These are phyloP conservation scores for Ophion obscuratus DNA, from an alignment of 2,888 invertebrate species.

Conservation along the genomic window DNA sequence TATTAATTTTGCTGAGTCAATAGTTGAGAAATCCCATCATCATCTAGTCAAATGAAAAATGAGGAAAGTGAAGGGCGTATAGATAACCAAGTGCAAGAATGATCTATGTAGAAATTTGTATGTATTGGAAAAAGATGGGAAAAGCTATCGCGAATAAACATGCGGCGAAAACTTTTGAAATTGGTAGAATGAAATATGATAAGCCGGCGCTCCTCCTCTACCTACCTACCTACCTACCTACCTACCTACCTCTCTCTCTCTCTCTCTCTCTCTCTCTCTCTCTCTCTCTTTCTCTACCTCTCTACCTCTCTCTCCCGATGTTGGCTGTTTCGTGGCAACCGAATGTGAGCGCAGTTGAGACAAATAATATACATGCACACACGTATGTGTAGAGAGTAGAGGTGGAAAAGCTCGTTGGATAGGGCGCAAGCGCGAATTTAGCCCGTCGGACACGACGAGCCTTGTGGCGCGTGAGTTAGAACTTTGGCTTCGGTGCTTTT, in stretches of 20 bases:
- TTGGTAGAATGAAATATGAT: slow-evolving; percentile 57
- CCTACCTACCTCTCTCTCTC: background rate
- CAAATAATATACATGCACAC: slow-evolving; percentile 14
- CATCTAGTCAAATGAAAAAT: background rate
- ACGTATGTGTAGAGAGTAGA: slow-evolving; percentile 40
- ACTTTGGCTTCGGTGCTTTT: slow-evolving; percentile 77
- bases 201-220: slow-evolving; percentile 29
- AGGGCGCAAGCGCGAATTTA: slow-evolving; percentile 77
- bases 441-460: slow-evolving; percentile 71
- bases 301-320: too few relatives aligned
- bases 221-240: too few relatives aligned
- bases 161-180: slow-evolving; percentile 29
- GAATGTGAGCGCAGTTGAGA: slow-evolving; percentile 4
- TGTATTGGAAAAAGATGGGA: background rate
- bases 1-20: too few relatives aligned
- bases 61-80: background rate
- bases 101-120: background rate
- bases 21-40: background rate
- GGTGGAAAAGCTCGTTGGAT: slow-evolving; percentile 53
- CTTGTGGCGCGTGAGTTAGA: slow-evolving; percentile 80
- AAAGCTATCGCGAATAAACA: background rate
- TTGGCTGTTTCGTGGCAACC: slow-evolving; percentile 26
- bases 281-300: too few relatives aligned
- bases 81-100: slow-evolving; percentile 12
- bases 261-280: too few relatives aligned